Conservation (phyloP, 2,113 vertebrate genomes). For the Gallinago jamesoni region DNA sequence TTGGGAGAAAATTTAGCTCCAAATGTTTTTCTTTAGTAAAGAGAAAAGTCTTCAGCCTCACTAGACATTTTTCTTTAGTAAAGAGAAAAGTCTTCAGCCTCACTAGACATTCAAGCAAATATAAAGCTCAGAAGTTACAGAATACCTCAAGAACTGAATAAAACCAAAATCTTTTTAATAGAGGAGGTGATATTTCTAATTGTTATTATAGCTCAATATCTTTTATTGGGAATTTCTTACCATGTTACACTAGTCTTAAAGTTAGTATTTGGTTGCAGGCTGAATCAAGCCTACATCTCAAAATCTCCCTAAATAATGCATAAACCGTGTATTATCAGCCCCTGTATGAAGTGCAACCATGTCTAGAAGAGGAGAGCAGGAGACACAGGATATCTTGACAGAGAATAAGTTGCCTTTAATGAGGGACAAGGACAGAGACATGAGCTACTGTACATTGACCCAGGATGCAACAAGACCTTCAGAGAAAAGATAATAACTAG, state of each 20-base stretch:
- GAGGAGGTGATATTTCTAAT: background rate
- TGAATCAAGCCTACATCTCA: background rate
- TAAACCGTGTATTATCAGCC: background rate
- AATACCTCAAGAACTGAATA: background rate
- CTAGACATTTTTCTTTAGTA: background rate
- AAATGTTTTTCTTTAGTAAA: background rate
- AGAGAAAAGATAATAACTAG: background rate
- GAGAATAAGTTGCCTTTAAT: background rate
- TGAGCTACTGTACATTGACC: rapidly evolving
- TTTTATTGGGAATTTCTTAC: background rate
- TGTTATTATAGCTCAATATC: background rate
- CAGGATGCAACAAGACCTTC: background rate
- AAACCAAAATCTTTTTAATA: background rate
- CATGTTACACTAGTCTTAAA: background rate
- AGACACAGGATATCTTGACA: background rate
- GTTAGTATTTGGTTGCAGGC: background rate
- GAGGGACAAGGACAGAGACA: background rate
- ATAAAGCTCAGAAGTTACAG: background rate
- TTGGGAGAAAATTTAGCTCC: background rate
- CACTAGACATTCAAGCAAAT: background rate
- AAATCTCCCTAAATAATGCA: background rate
- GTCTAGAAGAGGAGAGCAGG: background rate
- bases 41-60: background rate
- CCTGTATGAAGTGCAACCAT: background rate
- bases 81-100: background rate